phyloP scores from a whole-genome alignment of 2,797 vertebrate genomes.

The Microctenopoma steveboyesi region DNA sequence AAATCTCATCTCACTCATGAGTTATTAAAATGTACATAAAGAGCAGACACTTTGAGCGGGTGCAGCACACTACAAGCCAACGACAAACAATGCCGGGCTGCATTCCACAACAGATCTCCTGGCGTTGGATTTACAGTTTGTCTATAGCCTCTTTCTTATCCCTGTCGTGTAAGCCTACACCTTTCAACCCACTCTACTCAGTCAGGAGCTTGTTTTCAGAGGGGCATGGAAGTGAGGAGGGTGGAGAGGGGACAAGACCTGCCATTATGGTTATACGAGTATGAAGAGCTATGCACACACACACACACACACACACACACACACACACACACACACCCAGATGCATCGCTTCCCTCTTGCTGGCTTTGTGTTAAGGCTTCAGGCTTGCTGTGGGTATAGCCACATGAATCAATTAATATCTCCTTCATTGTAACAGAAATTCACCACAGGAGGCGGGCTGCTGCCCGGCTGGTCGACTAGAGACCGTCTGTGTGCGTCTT shows the following conservation, averaged over 20 bases:
- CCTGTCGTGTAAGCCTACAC: slow-evolving; percentile 37
- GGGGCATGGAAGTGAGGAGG: slow-evolving; percentile 13
- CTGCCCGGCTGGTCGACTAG: slow-evolving; percentile 17
- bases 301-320: slow-evolving; percentile 28
- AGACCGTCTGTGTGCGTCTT: slow-evolving; percentile 31
- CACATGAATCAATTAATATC: slow-evolving; percentile 64
- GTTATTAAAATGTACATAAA: slow-evolving; percentile 52
- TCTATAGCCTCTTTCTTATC: slow-evolving; percentile 1
- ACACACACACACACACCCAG: neutral
- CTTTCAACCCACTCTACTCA: slow-evolving; percentile 49
- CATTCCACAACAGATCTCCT: slow-evolving; percentile 23
- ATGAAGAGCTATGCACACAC: slow-evolving; percentile 9
- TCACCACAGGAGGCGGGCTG: slow-evolving; percentile 14
- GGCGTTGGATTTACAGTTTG: slow-evolving; percentile 9
- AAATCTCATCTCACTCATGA: slow-evolving; percentile 37
- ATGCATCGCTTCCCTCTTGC: slow-evolving; percentile 4
- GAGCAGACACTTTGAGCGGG: slow-evolving; percentile 21
- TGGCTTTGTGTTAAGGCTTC: slow-evolving; percentile 36
- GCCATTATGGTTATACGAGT: neutral
- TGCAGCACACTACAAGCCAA: slow-evolving; percentile 23
- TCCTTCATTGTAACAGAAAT: slow-evolving; percentile 46
- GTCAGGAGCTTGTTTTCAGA: slow-evolving; percentile 32
- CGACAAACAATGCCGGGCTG: slow-evolving; percentile 24
- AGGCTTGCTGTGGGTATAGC: slow-evolving; percentile 15
- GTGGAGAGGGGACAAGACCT: slow-evolving; percentile 10